Evolutionary conservation across 2,797 vertebrate species (phyloP).

Genomic region (Liparis tanakae): DNA sequence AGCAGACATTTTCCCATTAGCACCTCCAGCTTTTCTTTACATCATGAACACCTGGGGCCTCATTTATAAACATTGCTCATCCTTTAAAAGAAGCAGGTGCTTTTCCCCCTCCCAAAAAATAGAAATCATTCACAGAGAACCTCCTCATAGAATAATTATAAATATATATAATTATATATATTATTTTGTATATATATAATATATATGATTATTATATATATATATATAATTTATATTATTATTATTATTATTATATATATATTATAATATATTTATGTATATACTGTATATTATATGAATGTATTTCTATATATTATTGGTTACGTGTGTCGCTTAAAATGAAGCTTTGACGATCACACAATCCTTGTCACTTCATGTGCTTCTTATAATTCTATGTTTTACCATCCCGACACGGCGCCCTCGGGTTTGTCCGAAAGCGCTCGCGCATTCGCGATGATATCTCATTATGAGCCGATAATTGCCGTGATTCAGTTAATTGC

Average conservation of each 20-base stretch:
- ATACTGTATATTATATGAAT: no score
- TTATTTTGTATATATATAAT: no score
- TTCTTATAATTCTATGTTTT: constrained; percentile 65
- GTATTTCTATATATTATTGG: background rate
- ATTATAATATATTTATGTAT: no score
- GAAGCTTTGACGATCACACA: constrained; percentile 57
- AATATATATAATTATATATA: background rate
- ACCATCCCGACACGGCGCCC: constrained; percentile 35
- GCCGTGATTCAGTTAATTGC: constrained; percentile 80
- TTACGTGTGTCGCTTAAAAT: constrained; percentile 18
- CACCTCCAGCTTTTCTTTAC: constrained; percentile 42
- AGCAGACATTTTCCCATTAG: constrained; percentile 47
- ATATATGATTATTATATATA: no score
- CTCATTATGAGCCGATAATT: constrained; percentile 79
- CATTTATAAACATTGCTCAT: constrained; percentile 67
- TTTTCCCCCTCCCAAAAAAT: constrained; percentile 10
- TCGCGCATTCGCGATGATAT: constrained; percentile 65
- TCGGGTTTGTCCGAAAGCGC: constrained; percentile 67
- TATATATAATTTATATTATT: no score
- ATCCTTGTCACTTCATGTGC: constrained; percentile 61
- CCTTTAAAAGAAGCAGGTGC: constrained; percentile 9
- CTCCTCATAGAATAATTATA: no score
- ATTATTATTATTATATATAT: no score
- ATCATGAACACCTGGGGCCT: constrained; percentile 59
- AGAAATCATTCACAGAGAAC: constrained; percentile 3